phyloP scores from a whole-genome alignment of 2,797 vertebrate genomes.

The Microcaecilia unicolor region DNA sequence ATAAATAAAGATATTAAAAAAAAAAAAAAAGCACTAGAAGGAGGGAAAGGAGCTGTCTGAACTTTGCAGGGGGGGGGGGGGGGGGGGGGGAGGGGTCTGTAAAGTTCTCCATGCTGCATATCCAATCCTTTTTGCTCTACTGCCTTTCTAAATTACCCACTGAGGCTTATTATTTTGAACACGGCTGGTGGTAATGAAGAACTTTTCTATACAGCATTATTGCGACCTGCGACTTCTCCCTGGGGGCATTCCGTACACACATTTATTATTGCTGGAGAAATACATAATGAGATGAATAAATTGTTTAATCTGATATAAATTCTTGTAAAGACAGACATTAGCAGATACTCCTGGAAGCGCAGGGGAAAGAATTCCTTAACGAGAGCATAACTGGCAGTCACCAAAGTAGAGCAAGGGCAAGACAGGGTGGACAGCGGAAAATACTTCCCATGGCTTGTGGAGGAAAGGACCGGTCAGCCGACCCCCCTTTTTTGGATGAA shows the following conservation, averaged over 20 bases:
- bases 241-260: not conserved
- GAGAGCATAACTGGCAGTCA: constrained; percentile 6
- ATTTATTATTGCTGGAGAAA: constrained; percentile 14
- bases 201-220: constrained; percentile 3
- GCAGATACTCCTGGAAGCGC: not conserved
- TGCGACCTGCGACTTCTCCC: not conserved
- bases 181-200: constrained; percentile 22
- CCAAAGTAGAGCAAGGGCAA: too few relatives aligned
- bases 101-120: too few relatives aligned
- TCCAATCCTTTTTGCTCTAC: constrained; percentile 20
- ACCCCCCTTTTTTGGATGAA: too few relatives aligned
- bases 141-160: constrained; percentile 35
- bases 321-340: not conserved
- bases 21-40: too few relatives aligned
- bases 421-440: too few relatives aligned
- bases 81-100: too few relatives aligned
- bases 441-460: too few relatives aligned
- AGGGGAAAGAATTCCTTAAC: constrained; percentile 3
- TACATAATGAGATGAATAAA: constrained; percentile 8
- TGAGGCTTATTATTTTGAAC: constrained; percentile 30
- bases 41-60: too few relatives aligned
- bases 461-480: too few relatives aligned
- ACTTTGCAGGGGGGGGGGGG: too few relatives aligned
- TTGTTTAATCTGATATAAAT: constrained; percentile 13
- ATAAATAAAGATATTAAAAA: too few relatives aligned